These are phyloP conservation scores for Petrocephalus microphthalmus DNA, from an alignment of 2,113 vertebrate species.

Conservation along the genomic window DNA sequence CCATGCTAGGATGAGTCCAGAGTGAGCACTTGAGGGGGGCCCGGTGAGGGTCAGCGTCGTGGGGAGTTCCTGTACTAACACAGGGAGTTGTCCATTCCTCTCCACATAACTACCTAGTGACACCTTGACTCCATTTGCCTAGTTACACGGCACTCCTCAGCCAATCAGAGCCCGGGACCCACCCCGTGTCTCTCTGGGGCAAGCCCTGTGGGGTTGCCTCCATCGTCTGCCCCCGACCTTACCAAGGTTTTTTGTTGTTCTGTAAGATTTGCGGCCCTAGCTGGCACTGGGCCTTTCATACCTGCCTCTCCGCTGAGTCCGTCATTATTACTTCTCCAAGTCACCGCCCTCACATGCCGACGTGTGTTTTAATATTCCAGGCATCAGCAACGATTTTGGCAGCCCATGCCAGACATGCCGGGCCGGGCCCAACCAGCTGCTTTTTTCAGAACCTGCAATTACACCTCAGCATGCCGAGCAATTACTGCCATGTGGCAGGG, in stretches of 20 bases:
- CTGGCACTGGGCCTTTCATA: not conserved
- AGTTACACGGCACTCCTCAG: not conserved
- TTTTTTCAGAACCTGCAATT: slow-evolving; percentile 43
- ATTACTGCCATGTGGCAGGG: slow-evolving; percentile 31
- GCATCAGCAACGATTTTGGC: not conserved
- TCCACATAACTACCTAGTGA: not conserved
- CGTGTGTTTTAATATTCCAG: slow-evolving; percentile 14
- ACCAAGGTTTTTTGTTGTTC: not conserved
- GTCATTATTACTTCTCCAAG: not conserved
- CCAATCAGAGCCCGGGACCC: not conserved
- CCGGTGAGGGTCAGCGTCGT: not conserved
- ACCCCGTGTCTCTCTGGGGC: not conserved
- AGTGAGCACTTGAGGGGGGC: not conserved
- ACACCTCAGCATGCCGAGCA: slow-evolving; percentile 35
- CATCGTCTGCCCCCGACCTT: not conserved
- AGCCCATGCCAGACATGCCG: slow-evolving; percentile 33
- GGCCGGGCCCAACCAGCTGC: slow-evolving; percentile 34
- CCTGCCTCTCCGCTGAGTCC: not conserved
- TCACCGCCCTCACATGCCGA: not conserved
- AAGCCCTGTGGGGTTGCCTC: not conserved
- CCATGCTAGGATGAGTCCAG: not conserved
- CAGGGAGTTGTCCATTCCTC: not conserved
- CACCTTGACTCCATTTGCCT: not conserved
- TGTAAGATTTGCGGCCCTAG: not conserved
- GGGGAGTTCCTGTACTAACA: not conserved